Conservation (phyloP, 2,888 invertebrate species). For the Nephrocerus scutellatus region DNA sequence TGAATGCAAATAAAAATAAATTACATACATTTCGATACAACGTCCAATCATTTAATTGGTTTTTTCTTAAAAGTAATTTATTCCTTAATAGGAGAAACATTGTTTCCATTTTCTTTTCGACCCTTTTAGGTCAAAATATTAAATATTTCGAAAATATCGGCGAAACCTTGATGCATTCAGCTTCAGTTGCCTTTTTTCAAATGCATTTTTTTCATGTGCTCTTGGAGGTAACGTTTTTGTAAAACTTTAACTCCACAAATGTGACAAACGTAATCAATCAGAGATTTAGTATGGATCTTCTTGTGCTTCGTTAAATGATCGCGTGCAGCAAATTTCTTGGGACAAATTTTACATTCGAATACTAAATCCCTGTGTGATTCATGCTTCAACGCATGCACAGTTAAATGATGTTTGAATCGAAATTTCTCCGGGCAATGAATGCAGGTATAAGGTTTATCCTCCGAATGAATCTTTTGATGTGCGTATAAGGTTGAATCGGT, state of each 20-base stretch:
- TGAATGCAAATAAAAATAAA: no score
- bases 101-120: no score
- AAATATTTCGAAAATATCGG: no score
- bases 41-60: no score
- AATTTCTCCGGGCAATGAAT: constrained; percentile 20
- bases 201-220: constrained; percentile 22
- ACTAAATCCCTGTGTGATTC: constrained; percentile 7
- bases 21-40: no score
- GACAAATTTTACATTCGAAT: constrained; percentile 18
- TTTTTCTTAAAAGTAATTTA: no score
- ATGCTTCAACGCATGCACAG: constrained; percentile 18
- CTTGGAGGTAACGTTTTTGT: constrained; percentile 20
- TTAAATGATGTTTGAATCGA: constrained; percentile 22
- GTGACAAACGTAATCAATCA: constrained; percentile 21
- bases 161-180: no score
- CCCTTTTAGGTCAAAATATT: no score
- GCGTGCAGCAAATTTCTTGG: constrained; percentile 17
- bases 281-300: constrained; percentile 20
- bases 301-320: constrained; percentile 22
- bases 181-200: no score
- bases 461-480: constrained; percentile 18
- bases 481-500: constrained; percentile 22
- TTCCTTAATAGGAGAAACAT: no score
- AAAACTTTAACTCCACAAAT: constrained; percentile 20
- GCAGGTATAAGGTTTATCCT: constrained; percentile 14